Conservation (phyloP, 2,113 vertebrate genomes). For the Spilogale gracilis region DNA sequence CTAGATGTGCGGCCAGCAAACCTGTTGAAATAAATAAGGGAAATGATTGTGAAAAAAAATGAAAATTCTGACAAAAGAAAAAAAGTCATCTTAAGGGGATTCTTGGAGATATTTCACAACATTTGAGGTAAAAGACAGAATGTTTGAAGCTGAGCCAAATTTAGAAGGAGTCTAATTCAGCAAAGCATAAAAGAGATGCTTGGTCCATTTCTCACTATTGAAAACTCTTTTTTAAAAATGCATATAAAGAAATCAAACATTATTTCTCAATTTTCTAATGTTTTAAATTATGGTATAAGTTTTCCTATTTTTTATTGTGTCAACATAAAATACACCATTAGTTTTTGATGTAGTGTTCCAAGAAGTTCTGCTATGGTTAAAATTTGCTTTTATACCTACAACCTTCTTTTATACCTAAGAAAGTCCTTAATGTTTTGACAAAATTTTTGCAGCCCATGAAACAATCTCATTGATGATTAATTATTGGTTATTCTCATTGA, state of each 20-base stretch:
- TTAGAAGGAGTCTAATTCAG: not conserved
- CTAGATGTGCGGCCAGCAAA: no score
- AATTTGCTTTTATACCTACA: not conserved
- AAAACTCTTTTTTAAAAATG: not conserved
- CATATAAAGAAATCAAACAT: not conserved
- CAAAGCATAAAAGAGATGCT: not conserved
- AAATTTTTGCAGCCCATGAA: not conserved
- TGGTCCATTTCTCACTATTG: not conserved
- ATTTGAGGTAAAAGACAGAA: not conserved
- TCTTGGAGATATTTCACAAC: not conserved
- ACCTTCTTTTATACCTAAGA: not conserved
- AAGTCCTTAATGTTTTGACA: not conserved
- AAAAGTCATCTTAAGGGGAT: not conserved
- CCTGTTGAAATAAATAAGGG: not conserved
- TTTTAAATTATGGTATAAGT: not conserved
- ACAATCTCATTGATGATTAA: not conserved
- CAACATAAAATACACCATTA: no score
- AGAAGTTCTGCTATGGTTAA: not conserved
- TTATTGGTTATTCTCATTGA: not conserved
- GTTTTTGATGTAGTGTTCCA: no score
- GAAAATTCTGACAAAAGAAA: not conserved
- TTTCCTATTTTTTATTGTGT: no score
- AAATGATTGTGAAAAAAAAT: not conserved
- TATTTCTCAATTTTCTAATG: slow-evolving; percentile 1
- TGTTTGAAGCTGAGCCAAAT: not conserved